Percentiles rank a stretch among this genome's conserved stretches.
Conservation (phyloP, 2,797 vertebrate species). For the Hirundo rustica region DNA sequence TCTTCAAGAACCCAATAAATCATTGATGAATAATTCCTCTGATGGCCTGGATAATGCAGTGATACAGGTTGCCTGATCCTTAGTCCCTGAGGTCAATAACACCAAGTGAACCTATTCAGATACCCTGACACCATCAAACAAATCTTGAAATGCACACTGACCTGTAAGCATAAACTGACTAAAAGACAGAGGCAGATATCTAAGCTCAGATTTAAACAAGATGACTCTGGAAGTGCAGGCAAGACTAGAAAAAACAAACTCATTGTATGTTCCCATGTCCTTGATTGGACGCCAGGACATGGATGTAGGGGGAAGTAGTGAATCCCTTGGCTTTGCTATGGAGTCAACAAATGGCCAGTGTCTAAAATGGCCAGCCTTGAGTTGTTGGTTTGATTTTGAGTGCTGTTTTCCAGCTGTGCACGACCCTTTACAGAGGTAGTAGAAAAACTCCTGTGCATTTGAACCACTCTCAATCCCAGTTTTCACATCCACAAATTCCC, state of each 20-base stretch:
- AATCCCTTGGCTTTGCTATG: neutral
- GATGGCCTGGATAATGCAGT: neutral
- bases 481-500: neutral
- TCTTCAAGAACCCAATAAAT: neutral
- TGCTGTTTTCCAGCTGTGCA: neutral
- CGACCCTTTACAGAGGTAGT: neutral
- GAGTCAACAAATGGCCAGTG: neutral
- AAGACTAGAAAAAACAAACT: neutral
- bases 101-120: neutral
- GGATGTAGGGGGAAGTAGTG: neutral
- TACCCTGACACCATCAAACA: neutral
- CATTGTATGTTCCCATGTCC: accelerated
- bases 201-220: neutral
- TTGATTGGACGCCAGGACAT: neutral
- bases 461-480: neutral
- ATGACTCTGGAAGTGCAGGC: neutral
- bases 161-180: neutral
- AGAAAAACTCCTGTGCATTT: neutral
- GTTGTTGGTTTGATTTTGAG: neutral
- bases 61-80: neutral
- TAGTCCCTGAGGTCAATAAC: neutral
- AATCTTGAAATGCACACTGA: neutral
- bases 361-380: neutral
- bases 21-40: neutral
- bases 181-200: neutral